These are phyloP conservation scores for Ceratina calcarata DNA, from an alignment of 1,140 invertebrate species.

Conservation along the genomic window DNA sequence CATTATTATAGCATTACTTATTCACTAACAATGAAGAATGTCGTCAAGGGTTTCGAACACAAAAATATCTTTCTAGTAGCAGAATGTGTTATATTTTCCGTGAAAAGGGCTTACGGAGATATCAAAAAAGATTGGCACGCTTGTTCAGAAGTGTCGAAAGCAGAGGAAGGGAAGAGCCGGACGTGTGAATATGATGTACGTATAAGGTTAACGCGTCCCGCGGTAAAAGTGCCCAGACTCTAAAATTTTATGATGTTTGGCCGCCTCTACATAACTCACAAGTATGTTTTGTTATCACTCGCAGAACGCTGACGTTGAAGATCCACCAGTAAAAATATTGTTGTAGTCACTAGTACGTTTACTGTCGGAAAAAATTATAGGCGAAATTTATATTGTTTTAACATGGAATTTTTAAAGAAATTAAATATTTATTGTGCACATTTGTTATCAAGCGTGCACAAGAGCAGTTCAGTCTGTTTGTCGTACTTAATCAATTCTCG, in stretches of 20 bases:
- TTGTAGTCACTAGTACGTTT: background rate
- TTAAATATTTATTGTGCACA: background rate
- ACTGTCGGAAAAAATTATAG: background rate
- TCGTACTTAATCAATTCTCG: too few relatives aligned
- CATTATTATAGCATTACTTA: too few relatives aligned
- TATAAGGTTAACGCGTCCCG: background rate
- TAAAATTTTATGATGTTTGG: slow-evolving; percentile 9
- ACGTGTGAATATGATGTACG: background rate
- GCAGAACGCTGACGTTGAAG: background rate
- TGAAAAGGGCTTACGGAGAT: background rate
- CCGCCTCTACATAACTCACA: background rate
- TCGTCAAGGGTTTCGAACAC: too few relatives aligned
- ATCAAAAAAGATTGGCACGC: background rate
- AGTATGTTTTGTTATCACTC: slow-evolving; percentile 4
- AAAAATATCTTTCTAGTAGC: too few relatives aligned
- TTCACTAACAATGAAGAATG: too few relatives aligned
- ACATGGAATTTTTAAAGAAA: background rate
- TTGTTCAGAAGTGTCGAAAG: background rate
- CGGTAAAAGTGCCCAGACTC: slow-evolving; percentile 1
- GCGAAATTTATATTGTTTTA: background rate
- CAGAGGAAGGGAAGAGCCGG: too few relatives aligned
- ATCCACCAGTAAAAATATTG: background rate
- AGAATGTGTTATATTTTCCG: too few relatives aligned
- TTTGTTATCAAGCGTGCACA: too few relatives aligned
- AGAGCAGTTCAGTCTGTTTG: background rate